Evolutionary conservation across 1,140 invertebrate genomes (phyloP), one percentile per base, ranked within the genome.

Genomic region (Lutraria rhynchaena): DNA sequence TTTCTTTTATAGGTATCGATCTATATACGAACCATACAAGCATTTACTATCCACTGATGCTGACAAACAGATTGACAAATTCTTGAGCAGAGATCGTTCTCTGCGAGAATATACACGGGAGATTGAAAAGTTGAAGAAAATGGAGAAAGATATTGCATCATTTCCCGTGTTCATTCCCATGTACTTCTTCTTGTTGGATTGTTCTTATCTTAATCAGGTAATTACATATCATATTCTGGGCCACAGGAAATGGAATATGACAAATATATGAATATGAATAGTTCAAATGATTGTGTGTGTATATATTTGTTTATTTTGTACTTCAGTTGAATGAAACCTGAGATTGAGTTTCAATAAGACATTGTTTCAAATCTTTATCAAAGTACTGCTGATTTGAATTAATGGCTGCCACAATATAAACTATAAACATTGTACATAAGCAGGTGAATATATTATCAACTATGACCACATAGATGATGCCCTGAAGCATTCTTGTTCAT

Each of bases 81-180:
- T 97, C 89, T 95, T 97, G 84, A 93, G 91, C 60, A 61, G 84
- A 13, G 90, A 91, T 7, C 86, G 85, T 3, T 76, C 89, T 19
- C 83, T 92, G 22, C 44, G 87, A 35, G 90, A 91, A 49, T 92
- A 92, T 78, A 85, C 87, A 2, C 91, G 92, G 13, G 94, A 94
- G 86, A 96, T 97, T 61, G 92, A 94, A 41, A 94, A 93, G 82
- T 95, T 96, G 84, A 95, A 95, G 82, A 92, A 88, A 29, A 91
- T 96, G 29, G 95, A 95, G 67, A 93, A 94, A 78, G 95, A 96
- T 95, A 96, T 93, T 93, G 97, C 91, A 91, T 97, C 83, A 94
- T 95, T 94, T 89, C 97, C 87, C 95, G 97, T 93, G 95, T 95
- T 89, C 93, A 92, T 92, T 1, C 90, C 92, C 55, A 93, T 97